These are phyloP conservation scores for Nemopilema nomurai DNA, from an alignment of 30 jellyfish, hydroid and myxozoan species.

Conservation along the genomic window DNA sequence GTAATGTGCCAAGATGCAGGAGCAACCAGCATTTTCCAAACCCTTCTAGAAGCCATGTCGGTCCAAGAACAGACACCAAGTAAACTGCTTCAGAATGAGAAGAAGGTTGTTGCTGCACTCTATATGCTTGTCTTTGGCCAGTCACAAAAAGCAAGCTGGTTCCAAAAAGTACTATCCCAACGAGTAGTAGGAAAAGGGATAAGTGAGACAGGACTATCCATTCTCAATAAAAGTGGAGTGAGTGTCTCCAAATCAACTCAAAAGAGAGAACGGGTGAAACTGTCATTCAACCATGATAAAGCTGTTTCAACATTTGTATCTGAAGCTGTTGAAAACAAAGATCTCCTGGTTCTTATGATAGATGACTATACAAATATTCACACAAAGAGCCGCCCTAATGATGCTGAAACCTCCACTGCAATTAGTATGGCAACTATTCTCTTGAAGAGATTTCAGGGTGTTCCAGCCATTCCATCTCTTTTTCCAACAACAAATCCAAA, in stretches of 20 bases:
- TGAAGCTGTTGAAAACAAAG: slow-evolving; percentile 20
- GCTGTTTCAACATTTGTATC: background rate
- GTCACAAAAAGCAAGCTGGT: slow-evolving; percentile 37
- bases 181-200: slow-evolving; percentile 10
- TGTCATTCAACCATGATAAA: slow-evolving; percentile 2
- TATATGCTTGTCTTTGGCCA: slow-evolving; percentile 35
- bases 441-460: slow-evolving; percentile 3
- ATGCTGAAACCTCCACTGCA: slow-evolving; percentile 17
- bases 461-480: slow-evolving; percentile 18
- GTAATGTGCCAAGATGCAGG: slow-evolving; percentile 18
- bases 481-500: background rate
- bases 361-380: slow-evolving; percentile 24
- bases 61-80: slow-evolving; percentile 7
- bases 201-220: slow-evolving; percentile 25
- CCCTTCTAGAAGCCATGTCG: slow-evolving; percentile 18
- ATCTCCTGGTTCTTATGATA: slow-evolving; percentile 22
- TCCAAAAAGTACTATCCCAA: slow-evolving; percentile 9
- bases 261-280: background rate
- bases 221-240: slow-evolving; percentile 25
- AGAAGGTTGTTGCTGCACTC: slow-evolving; percentile 21
- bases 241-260: slow-evolving; percentile 18
- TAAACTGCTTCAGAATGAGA: slow-evolving; percentile 1
- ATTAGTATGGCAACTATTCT: slow-evolving; percentile 41
- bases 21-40: slow-evolving; percentile 11
- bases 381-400: slow-evolving; percentile 5